phyloP scores from a whole-genome alignment of 2,113 vertebrate species.

The rabbit (Oryctolagus cuniculus) region mOryCun1.1 NC_091432.1:186497501-186498000 shows the following conservation, averaged over 20 bases:
- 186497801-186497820: not conserved
- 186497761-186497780: conserved; percentile 45
- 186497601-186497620: conserved; percentile 87
- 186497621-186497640: conserved; percentile 88
- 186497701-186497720: conserved; percentile 80
- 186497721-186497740: conserved; percentile 75
- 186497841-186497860: not conserved
- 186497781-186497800: conserved; percentile 20
- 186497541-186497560: conserved; percentile 82
- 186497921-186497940: not conserved
- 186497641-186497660: conserved; percentile 85
- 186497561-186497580: conserved; percentile 84
- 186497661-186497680: conserved; percentile 86
- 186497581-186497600: conserved; percentile 86
- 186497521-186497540: conserved; percentile 85
- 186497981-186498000: not conserved
- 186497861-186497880: not conserved
- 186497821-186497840: accelerated
- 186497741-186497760: conserved; percentile 73
- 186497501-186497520: conserved; percentile 80
- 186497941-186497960: not conserved
- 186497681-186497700: conserved; percentile 88
- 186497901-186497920: not conserved
- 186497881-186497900: not conserved
- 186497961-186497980: not conserved